Evolutionary conservation across 2,113 vertebrate genomes (phyloP).

Genomic region (Bungarus multicinctus): DNA sequence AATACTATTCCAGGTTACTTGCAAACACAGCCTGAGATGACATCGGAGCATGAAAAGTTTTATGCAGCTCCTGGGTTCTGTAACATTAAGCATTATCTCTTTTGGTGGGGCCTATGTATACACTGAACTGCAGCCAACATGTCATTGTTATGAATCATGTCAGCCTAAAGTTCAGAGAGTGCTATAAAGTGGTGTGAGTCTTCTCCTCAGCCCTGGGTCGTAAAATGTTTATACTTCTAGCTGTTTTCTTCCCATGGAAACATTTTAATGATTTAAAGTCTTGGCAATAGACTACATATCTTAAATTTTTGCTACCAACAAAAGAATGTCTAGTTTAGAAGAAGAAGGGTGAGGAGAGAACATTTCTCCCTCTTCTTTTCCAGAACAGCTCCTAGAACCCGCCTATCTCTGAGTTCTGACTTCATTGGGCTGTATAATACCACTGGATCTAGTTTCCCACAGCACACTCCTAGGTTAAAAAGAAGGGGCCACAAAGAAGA

Average conservation of each 20-base stretch:
- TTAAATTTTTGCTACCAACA: slow-evolving; percentile 55
- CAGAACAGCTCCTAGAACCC: neutral
- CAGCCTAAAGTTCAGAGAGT: neutral
- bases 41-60: neutral
- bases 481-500: no score
- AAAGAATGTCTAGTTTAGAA: slow-evolving; percentile 23
- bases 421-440: neutral
- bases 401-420: neutral
- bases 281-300: slow-evolving; percentile 50
- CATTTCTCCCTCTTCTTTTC: neutral
- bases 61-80: neutral
- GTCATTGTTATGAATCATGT: slow-evolving; percentile 3
- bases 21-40: neutral
- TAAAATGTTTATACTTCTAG: neutral
- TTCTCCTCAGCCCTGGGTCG: slow-evolving; percentile 19
- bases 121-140: neutral
- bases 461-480: no score
- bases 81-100: neutral
- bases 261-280: slow-evolving; percentile 57
- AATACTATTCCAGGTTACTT: neutral
- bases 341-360: neutral
- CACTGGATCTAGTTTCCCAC: no score
- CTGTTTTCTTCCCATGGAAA: slow-evolving; percentile 42
- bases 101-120: neutral
- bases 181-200: slow-evolving; percentile 38